These are phyloP conservation scores for Gobiocypris rarus DNA, from an alignment of 2,113 vertebrate species.

Conservation along the genomic window DNA sequence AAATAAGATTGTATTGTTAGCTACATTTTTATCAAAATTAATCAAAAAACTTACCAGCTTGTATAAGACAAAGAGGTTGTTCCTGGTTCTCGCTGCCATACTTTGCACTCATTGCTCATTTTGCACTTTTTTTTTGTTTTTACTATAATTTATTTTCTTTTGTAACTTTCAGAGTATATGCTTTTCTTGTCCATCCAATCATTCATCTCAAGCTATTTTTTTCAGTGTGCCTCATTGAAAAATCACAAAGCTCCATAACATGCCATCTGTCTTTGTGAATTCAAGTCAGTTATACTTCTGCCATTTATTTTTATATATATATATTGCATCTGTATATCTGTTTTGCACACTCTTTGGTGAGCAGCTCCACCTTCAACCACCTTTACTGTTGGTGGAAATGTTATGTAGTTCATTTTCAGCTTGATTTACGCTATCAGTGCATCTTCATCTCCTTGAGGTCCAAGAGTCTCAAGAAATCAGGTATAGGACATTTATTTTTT, in stretches of 20 bases:
- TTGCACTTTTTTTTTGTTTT: not conserved
- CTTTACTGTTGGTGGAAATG: not conserved
- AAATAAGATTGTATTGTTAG: conserved; percentile 49
- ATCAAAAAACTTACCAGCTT: conserved; percentile 53
- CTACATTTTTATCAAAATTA: conserved; percentile 51
- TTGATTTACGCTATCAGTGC: not conserved
- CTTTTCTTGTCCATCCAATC: not conserved
- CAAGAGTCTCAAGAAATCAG: conserved; percentile 21
- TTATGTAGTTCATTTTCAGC: not conserved
- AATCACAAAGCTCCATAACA: not conserved
- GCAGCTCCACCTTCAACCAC: conserved; percentile 43
- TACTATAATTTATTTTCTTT: conserved; percentile 5
- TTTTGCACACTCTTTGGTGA: conserved; percentile 46
- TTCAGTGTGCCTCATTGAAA: not conserved
- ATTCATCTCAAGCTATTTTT: not conserved
- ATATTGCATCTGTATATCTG: conserved; percentile 9
- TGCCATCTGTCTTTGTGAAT: too few relatives aligned
- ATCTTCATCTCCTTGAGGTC: conserved; percentile 5
- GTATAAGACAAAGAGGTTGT: conserved; percentile 47
- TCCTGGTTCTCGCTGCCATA: conserved; percentile 46
- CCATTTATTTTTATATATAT: too few relatives aligned
- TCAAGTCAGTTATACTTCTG: too few relatives aligned
- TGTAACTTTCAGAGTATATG: conserved; percentile 5
- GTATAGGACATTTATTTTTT: not conserved
- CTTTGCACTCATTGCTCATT: conserved; percentile 45